These are phyloP conservation scores for Biston betularia DNA, from an alignment of 2,888 invertebrate species.

Conservation along the genomic window DNA sequence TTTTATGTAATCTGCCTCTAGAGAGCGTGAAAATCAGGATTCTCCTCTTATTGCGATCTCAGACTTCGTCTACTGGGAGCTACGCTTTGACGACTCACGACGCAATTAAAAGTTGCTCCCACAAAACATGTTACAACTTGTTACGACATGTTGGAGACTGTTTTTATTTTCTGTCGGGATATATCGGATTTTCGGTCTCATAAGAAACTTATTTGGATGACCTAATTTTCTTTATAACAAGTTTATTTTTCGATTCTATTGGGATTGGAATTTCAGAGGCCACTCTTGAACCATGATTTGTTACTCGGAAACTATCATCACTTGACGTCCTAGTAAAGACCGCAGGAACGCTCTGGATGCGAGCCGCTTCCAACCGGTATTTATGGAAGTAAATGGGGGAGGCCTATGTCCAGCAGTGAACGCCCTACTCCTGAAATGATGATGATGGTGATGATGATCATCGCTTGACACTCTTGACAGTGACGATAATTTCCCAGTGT, in stretches of 20 bases:
- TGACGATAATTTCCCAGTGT: too few relatives aligned
- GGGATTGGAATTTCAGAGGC: neutral
- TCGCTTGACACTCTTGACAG: too few relatives aligned
- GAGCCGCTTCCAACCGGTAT: too few relatives aligned
- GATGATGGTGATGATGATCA: too few relatives aligned
- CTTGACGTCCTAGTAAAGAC: too few relatives aligned
- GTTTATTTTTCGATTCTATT: slow-evolving; percentile 11
- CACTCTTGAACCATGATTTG: neutral
- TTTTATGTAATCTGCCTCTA: too few relatives aligned
- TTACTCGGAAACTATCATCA: neutral
- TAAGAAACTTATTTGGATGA: slow-evolving; percentile 27
- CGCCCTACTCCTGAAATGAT: too few relatives aligned
- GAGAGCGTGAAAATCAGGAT: neutral
- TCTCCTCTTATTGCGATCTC: slow-evolving; percentile 6
- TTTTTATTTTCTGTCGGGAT: slow-evolving; percentile 29
- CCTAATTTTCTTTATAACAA: slow-evolving; percentile 31
- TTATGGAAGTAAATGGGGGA: too few relatives aligned
- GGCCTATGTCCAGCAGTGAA: too few relatives aligned
- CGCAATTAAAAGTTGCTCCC: slow-evolving; percentile 56
- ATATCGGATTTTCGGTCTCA: slow-evolving; percentile 22
- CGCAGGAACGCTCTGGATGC: too few relatives aligned
- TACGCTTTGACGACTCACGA: slow-evolving; percentile 44
- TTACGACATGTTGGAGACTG: slow-evolving; percentile 38
- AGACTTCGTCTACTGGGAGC: slow-evolving; percentile 20
- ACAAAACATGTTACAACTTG: slow-evolving; percentile 38